Conservation (phyloP, 37 sponge, comb jelly and placozoan genomes). For the Hexactinellida sp. region DNA sequence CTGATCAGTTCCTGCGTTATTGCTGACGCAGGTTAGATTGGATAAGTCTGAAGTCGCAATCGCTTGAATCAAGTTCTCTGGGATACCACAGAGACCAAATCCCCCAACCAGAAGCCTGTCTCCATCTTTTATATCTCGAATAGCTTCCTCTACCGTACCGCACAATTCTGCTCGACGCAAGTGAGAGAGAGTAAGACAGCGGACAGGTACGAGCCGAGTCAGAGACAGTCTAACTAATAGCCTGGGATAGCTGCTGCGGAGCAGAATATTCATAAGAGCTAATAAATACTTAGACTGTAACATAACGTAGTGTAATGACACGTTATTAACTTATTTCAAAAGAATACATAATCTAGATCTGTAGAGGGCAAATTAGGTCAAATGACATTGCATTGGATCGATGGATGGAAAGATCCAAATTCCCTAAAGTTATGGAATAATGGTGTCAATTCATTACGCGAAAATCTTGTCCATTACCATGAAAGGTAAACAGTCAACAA, state of each 20-base stretch:
- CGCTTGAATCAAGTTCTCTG: constrained; percentile 82
- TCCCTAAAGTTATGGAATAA: too few relatives aligned
- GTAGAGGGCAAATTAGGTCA: too few relatives aligned
- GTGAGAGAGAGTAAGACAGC: not conserved
- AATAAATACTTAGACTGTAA: too few relatives aligned
- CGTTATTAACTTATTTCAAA: too few relatives aligned
- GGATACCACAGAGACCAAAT: constrained; percentile 94
- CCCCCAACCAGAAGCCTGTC: constrained; percentile 75
- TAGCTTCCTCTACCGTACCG: constrained; percentile 39
- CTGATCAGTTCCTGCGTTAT: constrained; percentile 67
- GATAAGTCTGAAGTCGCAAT: constrained; percentile 34
- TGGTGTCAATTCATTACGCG: too few relatives aligned
- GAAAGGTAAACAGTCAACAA: too few relatives aligned
- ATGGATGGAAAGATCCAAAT: too few relatives aligned
- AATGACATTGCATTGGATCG: too few relatives aligned
- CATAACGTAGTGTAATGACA: too few relatives aligned
- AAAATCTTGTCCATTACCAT: too few relatives aligned
- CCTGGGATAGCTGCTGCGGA: not conserved
- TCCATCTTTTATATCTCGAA: constrained; percentile 56
- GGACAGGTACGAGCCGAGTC: not conserved
- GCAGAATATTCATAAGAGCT: not conserved
- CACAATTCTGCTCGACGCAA: constrained; percentile 35
- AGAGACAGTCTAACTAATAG: not conserved
- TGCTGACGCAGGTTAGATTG: constrained; percentile 66
- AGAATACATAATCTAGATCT: too few relatives aligned